Percentiles rank a stretch among this genome's conserved stretches.
These are phyloP conservation scores for Drosophila jambulina DNA, from an alignment of 1,140 invertebrate species.

Conservation along the genomic window DNA sequence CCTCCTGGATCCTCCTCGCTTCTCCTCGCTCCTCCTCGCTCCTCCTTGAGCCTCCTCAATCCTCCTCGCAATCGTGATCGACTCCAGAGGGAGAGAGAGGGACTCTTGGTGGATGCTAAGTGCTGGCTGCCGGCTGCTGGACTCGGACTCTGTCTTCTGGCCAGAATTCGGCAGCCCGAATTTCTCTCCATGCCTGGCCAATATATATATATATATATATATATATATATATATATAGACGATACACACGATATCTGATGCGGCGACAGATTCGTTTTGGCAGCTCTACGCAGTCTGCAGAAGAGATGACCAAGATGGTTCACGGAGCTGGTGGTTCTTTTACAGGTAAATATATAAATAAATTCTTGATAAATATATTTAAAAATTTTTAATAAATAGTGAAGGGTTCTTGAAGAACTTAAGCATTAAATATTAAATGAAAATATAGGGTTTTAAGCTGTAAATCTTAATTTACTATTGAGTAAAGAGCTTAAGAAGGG, in stretches of 20 bases:
- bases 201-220: not conserved
- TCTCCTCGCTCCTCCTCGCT: too few relatives aligned
- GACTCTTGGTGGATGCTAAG: conserved; percentile 12
- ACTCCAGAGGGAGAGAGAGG: conserved; percentile 8
- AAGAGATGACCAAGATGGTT: conserved; percentile 11
- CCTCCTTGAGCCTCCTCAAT: conserved; percentile 18
- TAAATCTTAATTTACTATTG: not conserved
- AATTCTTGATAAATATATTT: not conserved
- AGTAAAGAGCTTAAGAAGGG: too few relatives aligned
- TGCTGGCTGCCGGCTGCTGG: conserved; percentile 12
- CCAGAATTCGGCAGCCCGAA: conserved; percentile 66
- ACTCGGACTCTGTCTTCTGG: conserved; percentile 9
- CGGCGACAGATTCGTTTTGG: conserved; percentile 81
- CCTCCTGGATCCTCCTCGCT: conserved; percentile 1
- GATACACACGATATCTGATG: conserved; percentile 54
- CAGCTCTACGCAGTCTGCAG: conserved; percentile 50
- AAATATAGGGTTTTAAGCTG: too few relatives aligned
- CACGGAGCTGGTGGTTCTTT: not conserved
- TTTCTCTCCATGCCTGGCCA: conserved; percentile 23
- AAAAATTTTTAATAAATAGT: not conserved
- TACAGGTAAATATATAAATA: not conserved
- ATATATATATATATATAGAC: conserved; percentile 12
- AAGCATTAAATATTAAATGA: not conserved
- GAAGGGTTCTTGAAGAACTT: not conserved
- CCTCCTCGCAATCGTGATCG: conserved; percentile 69